Conservation (phyloP, 2,113 vertebrate genomes). For the Pithys albifrons region DNA sequence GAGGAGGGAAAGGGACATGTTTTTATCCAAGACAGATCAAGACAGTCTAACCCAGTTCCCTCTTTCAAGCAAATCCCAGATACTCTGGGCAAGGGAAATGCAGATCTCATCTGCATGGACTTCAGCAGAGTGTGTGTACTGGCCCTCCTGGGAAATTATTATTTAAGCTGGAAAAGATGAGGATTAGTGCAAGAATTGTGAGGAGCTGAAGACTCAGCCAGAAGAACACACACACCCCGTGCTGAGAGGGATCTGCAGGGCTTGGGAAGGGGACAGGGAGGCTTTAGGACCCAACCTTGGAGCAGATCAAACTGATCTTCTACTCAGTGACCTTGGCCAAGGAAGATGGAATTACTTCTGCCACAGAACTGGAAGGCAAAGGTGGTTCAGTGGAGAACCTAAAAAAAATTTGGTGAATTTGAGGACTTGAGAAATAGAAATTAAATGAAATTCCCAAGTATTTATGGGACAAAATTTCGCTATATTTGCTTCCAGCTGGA, state of each 20-base stretch:
- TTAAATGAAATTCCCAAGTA: neutral
- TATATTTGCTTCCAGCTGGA: neutral
- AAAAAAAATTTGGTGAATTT: neutral
- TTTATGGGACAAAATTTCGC: neutral
- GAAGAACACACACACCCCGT: accelerated
- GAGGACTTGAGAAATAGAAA: neutral
- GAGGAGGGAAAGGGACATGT: neutral
- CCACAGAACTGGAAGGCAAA: neutral
- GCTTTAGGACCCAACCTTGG: neutral
- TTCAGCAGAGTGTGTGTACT: neutral
- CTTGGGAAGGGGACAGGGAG: neutral
- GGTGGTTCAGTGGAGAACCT: neutral
- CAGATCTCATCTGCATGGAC: neutral
- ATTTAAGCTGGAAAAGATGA: neutral
- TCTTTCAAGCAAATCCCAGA: neutral
- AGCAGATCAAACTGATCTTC: neutral
- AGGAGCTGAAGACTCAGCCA: neutral
- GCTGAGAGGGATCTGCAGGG: neutral
- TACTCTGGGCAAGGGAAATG: neutral
- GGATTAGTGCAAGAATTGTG: neutral
- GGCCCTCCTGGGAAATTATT: neutral
- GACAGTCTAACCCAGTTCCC: neutral
- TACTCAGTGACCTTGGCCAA: neutral
- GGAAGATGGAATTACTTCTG: neutral
- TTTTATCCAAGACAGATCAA: neutral